Percentiles rank a stretch among this genome's conserved stretches.
phyloP scores from a whole-genome alignment of 2,888 invertebrate species.

The Crioceris asparagi region DNA sequence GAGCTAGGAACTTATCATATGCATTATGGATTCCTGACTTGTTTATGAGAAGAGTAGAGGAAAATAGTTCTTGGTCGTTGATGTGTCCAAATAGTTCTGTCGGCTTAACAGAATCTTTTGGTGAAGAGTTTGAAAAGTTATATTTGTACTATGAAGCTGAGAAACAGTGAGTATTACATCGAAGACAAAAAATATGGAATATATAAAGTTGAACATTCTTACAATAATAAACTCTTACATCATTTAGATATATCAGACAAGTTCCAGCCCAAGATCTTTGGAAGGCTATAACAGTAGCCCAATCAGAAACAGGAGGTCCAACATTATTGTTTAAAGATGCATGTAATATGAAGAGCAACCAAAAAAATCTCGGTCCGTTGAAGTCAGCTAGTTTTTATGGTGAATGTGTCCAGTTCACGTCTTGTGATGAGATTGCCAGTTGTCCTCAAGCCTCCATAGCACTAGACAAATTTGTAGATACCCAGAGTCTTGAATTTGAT shows the following conservation, averaged over 20 bases:
- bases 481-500: constrained; percentile 67
- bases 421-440: constrained; percentile 88
- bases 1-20: constrained; percentile 93
- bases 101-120: constrained; percentile 85
- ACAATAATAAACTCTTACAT: too few species aligned
- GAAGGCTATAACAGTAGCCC: constrained; percentile 88
- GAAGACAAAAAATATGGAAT: too few species aligned
- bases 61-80: constrained; percentile 78
- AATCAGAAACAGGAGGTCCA: constrained; percentile 98
- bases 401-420: constrained; percentile 92
- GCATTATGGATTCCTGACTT: constrained; percentile 97
- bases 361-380: constrained; percentile 95
- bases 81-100: constrained; percentile 96
- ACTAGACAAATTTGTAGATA: constrained; percentile 82
- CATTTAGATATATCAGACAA: constrained; percentile 48
- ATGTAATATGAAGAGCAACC: constrained; percentile 95
- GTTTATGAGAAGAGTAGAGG: constrained; percentile 90
- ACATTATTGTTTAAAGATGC: constrained; percentile 93
- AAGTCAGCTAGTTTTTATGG: constrained; percentile 97
- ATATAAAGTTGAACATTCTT: too few species aligned
- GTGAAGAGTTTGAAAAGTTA: constrained; percentile 83
- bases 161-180: too few species aligned
- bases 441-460: constrained; percentile 97
- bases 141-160: constrained; percentile 84
- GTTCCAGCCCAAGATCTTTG: constrained; percentile 80